Percentiles rank a stretch among this genome's conserved stretches.
Evolutionary conservation across 1,140 invertebrate genomes (phyloP).

Genomic region (Colletes gigas): DNA sequence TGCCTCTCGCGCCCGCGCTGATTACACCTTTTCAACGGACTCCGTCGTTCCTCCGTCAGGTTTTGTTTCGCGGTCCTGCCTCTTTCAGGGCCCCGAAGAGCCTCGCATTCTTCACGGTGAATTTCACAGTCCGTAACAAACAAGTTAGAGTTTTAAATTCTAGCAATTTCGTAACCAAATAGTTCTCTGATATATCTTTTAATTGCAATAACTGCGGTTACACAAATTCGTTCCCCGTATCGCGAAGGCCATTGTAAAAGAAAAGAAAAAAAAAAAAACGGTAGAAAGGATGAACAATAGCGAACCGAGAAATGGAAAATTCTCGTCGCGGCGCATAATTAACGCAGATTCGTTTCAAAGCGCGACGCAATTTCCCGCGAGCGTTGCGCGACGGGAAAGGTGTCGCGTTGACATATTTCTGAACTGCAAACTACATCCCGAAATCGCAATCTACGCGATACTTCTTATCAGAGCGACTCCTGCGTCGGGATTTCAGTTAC

Average conservation of each 20-base stretch:
- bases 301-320: not conserved
- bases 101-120: no score
- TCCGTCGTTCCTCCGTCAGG: no score
- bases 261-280: no score
- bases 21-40: conserved; percentile 12
- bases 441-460: conserved; percentile 36
- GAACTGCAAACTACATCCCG: not conserved
- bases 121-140: no score
- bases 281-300: no score
- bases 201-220: no score
- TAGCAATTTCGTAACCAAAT: no score
- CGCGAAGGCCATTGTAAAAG: no score
- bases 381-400: not conserved
- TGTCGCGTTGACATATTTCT: not conserved
- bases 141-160: no score
- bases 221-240: no score
- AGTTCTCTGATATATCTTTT: no score
- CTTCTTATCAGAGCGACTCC: conserved; percentile 39
- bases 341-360: conserved; percentile 7
- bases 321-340: not conserved
- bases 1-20: not conserved
- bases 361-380: not conserved
- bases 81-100: no score
- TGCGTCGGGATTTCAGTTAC: not conserved
- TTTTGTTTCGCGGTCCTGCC: not conserved